Evolutionary conservation across 2,113 vertebrate genomes (phyloP), one percentile per base, ranked within the genome.

Genomic region (Rhizomys pruinosus): DNA sequence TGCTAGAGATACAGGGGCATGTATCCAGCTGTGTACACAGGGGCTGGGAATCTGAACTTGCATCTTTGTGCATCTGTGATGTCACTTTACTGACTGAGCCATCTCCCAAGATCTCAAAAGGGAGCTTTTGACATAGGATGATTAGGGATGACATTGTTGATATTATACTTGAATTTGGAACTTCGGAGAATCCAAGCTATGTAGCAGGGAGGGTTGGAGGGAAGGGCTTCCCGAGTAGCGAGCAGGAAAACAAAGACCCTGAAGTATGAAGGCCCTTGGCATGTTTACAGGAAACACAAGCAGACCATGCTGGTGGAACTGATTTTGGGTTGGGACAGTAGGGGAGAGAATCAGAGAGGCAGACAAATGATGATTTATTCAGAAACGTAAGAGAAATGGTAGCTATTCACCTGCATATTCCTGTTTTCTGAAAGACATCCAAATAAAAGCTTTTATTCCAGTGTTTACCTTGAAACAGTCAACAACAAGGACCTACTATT

Each of bases 281-380:
- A 5, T 44, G 32, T 86, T 87, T 68, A 25, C 23, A 79, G 52
- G 47, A 23, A 79, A 73, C 3, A 89, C 8, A 52, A 59, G 96
- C 64, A 95, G 39, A n/a, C 34, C 17, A 68, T 34, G 20, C 20
- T 17, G 69, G 59, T 89, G 47, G 44, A 92, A 78, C 16, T 73
- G 69, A 89, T 91, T 94, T 69, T 5, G 52, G 64, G 11, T 69
- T 69, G 79, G 55, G 64, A 20, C 13, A 90, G 63, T 37, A 91
- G 37, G 73, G 72, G 89, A 78, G 77, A 81, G 87, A 27, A 57
- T 69, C 3, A 77, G 72, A 81, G 73, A 89, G 34, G 34, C 89
- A 72, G 68, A 73, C 69, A 85, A 76, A 69, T 81, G 47, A 47
- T 96, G 1, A 73, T 84, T 95, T 78, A 91, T 77, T 57, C 23